Evolutionary conservation across 2,888 invertebrate genomes (phyloP).

Genomic region (Pediacus dermestoides): DNA sequence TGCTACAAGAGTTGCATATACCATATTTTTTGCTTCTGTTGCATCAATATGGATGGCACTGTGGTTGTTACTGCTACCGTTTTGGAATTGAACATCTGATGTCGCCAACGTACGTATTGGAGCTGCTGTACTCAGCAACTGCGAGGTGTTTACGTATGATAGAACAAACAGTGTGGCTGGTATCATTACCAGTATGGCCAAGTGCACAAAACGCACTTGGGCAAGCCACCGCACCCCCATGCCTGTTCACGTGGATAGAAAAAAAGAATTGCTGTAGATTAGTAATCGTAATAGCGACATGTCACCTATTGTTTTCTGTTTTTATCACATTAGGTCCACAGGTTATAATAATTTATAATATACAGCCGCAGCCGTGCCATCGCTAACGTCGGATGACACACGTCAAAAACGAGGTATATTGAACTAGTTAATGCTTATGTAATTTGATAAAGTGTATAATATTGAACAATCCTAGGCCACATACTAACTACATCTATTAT

Average conservation of each 20-base stretch:
- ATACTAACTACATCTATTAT: too few species aligned
- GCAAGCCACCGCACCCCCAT: slow-evolving; percentile 50
- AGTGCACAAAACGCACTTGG: slow-evolving; percentile 50
- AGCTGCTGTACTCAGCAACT: slow-evolving; percentile 39
- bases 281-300: slow-evolving; percentile 34
- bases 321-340: slow-evolving; percentile 32
- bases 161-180: slow-evolving; percentile 43
- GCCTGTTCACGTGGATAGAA: slow-evolving; percentile 43
- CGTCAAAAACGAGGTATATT: too few species aligned
- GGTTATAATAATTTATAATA: slow-evolving; percentile 32
- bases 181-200: slow-evolving; percentile 42
- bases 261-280: slow-evolving; percentile 36
- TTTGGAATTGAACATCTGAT: slow-evolving; percentile 32
- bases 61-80: slow-evolving; percentile 19
- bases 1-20: too few species aligned
- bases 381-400: slow-evolving; percentile 32
- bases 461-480: too few species aligned
- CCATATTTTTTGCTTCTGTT: too few species aligned
- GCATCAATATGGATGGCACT: too few species aligned
- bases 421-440: too few species aligned
- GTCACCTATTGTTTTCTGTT: slow-evolving; percentile 37
- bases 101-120: slow-evolving; percentile 35
- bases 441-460: too few species aligned
- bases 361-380: slow-evolving; percentile 37
- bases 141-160: slow-evolving; percentile 41